phyloP scores from a whole-genome alignment of 2,797 vertebrate genomes.

The Craterocephalus amniculus region DNA sequence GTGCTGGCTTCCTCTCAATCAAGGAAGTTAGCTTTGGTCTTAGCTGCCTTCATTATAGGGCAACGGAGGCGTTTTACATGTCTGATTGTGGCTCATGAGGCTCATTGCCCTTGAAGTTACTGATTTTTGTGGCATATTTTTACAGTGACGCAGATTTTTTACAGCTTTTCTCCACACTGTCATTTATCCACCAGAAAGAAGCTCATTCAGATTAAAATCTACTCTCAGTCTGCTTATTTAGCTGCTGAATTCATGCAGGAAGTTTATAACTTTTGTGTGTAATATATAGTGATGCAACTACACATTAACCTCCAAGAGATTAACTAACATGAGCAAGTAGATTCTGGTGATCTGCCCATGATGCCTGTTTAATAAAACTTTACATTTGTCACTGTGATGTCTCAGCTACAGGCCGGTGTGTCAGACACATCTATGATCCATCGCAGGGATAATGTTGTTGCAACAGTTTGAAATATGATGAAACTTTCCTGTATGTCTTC shows the following conservation, averaged over 20 bases:
- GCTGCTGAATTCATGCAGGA: not conserved
- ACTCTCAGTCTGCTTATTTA: not conserved
- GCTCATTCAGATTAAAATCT: not conserved
- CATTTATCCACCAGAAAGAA: not conserved
- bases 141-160: not conserved
- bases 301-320: not conserved
- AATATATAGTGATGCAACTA: too few species aligned
- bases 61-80: not conserved
- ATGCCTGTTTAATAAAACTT: not conserved
- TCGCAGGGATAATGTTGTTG: not conserved
- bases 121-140: not conserved
- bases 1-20: not conserved
- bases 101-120: not conserved
- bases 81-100: not conserved
- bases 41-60: not conserved
- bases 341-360: not conserved
- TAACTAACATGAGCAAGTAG: not conserved
- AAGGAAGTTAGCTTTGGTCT: conserved; percentile 1
- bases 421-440: not conserved
- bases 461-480: too few species aligned
- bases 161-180: too few species aligned
- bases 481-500: too few species aligned
- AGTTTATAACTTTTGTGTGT: not conserved
- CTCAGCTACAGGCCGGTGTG: not conserved
- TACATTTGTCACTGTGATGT: not conserved